Base-by-base conservation (phyloP, 2,888 invertebrate species). In the Leptopterna dolabrata region DNA sequence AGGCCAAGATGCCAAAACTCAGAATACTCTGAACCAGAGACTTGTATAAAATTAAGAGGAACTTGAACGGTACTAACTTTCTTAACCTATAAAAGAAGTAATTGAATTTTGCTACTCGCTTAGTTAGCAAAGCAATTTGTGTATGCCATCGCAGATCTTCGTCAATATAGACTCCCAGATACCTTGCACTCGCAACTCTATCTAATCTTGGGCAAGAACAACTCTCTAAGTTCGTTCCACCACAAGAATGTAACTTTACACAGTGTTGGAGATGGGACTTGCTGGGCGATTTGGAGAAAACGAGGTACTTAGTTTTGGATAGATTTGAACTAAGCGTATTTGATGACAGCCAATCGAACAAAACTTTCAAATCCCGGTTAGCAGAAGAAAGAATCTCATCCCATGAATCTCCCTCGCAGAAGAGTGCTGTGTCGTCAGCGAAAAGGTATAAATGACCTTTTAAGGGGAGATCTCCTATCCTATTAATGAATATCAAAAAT, bases 311-410 rank as follows among this genome's bases (percentile, higher is more conserved):
- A 24, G 88, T 87, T 82, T 87, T 87, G 14, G 24, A n/a, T 4
- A 76, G 13, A 45, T 88, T 88, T 9, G 83, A 19, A 13, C 87
- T 88, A 4, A 86, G 86, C 11, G 47, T 81, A 51, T 88, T 88
- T 47, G 30, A 19, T 27, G 70, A 80, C 27, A 86, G 51, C 88
- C 87, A 87, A n/a, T 19, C 27, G 47, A 76, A 85, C 43, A 85
- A 41, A 2, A 76, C 41, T 11, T 19, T 27, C 27, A 88, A 9
- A 24, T 88, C 85, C 11, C 9, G n/a, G n/a, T 55, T 70, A 14
- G 88, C 88, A 30, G 9, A 14, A 0, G 19, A 6, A 36, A 82
- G 76, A 11, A 78, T 51, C n/a, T 87, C 84, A n/a, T 88, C 88
- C 85, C 88, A 88, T 14, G 78, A 29, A 30, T 76, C 76, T 36